These are phyloP conservation scores for Chrysolina oricalcia DNA, from an alignment of 2,888 invertebrate species.

Conservation along the genomic window DNA sequence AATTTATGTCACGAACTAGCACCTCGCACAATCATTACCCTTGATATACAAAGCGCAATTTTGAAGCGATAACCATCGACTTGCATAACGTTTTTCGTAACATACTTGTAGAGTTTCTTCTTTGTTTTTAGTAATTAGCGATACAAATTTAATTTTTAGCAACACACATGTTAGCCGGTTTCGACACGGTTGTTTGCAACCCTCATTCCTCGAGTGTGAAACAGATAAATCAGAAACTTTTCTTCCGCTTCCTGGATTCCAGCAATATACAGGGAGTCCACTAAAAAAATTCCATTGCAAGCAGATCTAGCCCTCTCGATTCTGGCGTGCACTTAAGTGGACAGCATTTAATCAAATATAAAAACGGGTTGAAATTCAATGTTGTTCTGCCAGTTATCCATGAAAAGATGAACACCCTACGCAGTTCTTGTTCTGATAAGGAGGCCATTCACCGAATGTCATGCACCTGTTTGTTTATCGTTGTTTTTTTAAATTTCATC, in stretches of 20 bases:
- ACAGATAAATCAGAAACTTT: background rate
- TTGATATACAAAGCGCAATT: slow-evolving; percentile 38
- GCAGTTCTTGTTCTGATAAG: too few relatives aligned
- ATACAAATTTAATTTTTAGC: slow-evolving; percentile 29
- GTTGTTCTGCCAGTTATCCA: too few relatives aligned
- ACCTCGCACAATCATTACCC: slow-evolving; percentile 40
- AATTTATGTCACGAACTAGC: slow-evolving; percentile 44
- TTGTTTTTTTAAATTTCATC: too few relatives aligned
- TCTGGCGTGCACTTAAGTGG: too few relatives aligned
- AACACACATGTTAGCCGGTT: slow-evolving; percentile 10
- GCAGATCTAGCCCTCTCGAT: too few relatives aligned
- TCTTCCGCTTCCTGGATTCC: background rate
- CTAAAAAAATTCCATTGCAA: too few relatives aligned
- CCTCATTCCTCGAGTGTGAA: slow-evolving; percentile 25
- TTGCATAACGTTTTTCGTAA: slow-evolving; percentile 36
- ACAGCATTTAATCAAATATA: too few relatives aligned
- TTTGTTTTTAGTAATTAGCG: slow-evolving; percentile 35
- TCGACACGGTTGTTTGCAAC: slow-evolving; percentile 28
- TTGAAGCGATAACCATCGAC: slow-evolving; percentile 11
- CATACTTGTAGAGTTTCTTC: slow-evolving; percentile 26
- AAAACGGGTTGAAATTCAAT: too few relatives aligned
- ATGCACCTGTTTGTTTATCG: too few relatives aligned
- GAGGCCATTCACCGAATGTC: too few relatives aligned
- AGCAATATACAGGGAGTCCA: background rate
- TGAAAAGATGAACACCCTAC: too few relatives aligned